Evolutionary conservation across 2,888 invertebrate genomes (phyloP), one percentile per base, ranked within the genome.

Genomic region (Hydraecia micacea): DNA sequence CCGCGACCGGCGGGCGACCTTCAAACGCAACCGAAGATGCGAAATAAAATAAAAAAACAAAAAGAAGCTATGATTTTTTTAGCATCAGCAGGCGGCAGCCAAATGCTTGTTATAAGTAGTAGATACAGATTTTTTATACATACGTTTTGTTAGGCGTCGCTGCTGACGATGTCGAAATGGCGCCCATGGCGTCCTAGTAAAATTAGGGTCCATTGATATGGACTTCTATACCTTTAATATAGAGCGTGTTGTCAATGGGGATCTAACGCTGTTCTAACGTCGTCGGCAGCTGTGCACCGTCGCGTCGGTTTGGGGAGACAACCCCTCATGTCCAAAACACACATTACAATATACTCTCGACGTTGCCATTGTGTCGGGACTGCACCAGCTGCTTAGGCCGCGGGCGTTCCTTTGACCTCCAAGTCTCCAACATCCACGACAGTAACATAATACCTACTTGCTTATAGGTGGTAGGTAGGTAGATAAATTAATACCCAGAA

Each of bases 261-360:
- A 72, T 89, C 93, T 92, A 93, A 93, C 89, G 89, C 77, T 87
- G 42, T 89, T 91, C 93, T 92, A 93, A 93, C 88, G 88, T 80
- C 75, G 73, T 65, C 85, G 86, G 91, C 93, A 93, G 93, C 92
- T 93, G 93, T 90, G 90, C 87, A 77, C 86, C 80, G 65, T 13
- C 72, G 73, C 52, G 63, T 79, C 86, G 79, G 85, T 85, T 81
- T 86, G 85, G 89, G 90, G 90, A 91, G 92, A 92, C 92, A 91
- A 88, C 92, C 93, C 93, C 92, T 92, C 91, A 83, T 90, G 86
- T 86, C 91, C 88, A 89, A 92, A 91, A 91, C 91, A 91, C 89
- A 91, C 90, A 91, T 92, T 89, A 92, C 90, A 89, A 89, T 86
- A 90, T 90, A 90, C 86, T 91, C 86, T 86, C 85, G 81, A 87